These are phyloP conservation scores for Pardosa pseudoannulata DNA, from an alignment of 2,888 invertebrate species.

Conservation along the genomic window DNA sequence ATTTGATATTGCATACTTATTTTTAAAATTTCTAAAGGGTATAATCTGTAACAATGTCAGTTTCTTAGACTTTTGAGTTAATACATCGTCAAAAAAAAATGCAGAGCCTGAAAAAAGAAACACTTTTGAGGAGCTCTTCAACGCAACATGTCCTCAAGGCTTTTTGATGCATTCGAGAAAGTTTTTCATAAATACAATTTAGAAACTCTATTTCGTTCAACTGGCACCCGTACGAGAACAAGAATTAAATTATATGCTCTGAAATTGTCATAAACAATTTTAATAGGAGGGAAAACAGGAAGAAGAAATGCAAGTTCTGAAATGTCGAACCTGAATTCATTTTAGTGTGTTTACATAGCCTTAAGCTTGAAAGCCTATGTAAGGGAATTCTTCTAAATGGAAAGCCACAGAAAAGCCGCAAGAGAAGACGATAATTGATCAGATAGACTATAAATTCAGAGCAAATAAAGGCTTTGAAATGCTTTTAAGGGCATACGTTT, in stretches of 20 bases:
- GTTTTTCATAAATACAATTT: constrained; percentile 5
- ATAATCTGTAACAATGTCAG: background rate
- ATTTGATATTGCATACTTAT: too few species aligned
- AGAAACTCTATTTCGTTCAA: background rate
- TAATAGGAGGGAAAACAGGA: background rate
- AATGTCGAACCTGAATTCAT: background rate
- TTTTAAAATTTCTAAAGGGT: too few species aligned
- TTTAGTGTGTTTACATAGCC: background rate
- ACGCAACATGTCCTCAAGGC: background rate
- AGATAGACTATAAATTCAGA: background rate
- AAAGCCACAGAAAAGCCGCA: background rate
- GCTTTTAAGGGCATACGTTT: too few species aligned
- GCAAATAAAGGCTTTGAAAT: background rate
- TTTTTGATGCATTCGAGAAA: background rate
- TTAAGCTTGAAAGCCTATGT: background rate
- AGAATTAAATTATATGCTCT: background rate
- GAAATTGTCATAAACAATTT: background rate
- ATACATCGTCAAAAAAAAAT: background rate
- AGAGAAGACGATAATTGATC: background rate
- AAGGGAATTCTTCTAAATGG: background rate
- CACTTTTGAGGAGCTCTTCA: background rate
- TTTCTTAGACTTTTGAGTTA: background rate
- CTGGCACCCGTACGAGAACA: background rate
- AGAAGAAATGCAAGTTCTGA: background rate
- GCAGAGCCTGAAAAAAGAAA: background rate